These are phyloP conservation scores for Mnemiopsis leidyi DNA, from an alignment of 37 sponge, comb jelly and placozoan species.

Conservation along the genomic window DNA sequence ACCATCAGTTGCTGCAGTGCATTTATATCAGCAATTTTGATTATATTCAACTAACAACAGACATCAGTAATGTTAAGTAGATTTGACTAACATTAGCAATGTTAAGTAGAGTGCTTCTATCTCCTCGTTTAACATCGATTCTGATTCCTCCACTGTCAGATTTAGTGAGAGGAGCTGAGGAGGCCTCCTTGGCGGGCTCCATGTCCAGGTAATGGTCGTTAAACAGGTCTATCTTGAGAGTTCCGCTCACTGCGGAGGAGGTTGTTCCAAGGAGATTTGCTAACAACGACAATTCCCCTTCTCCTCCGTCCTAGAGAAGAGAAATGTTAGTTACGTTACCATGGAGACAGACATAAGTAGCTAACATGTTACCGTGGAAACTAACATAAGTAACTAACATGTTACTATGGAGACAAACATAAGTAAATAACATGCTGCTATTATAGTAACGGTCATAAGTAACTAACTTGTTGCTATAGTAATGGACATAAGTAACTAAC, in stretches of 20 bases:
- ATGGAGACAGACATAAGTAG: too few species aligned
- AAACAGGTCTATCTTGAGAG: conserved; percentile 39
- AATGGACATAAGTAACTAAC: too few species aligned
- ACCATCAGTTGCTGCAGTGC: too few species aligned
- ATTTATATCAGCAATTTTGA: too few species aligned
- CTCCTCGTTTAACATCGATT: conserved; percentile 14
- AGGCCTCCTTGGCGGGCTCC: conserved; percentile 46
- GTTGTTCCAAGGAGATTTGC: conserved; percentile 37
- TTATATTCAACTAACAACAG: too few species aligned
- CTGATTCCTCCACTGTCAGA: conserved; percentile 37
- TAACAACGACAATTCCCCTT: conserved; percentile 19
- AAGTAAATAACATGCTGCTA: too few species aligned
- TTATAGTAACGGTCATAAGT: too few species aligned
- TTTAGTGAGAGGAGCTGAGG: conserved; percentile 15
- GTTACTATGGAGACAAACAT: too few species aligned
- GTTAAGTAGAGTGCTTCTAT: conserved; percentile 26
- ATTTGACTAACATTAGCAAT: conserved; percentile 13
- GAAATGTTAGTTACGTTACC: not conserved
- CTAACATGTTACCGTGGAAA: too few species aligned
- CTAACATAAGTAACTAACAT: too few species aligned
- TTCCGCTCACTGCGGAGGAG: not conserved
- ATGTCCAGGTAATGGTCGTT: conserved; percentile 34
- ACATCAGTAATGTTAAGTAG: too few species aligned
- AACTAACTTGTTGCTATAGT: too few species aligned
- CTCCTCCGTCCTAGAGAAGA: not conserved